Percentiles rank a stretch among this genome's conserved stretches.
Evolutionary conservation across 2,113 vertebrate species (phyloP).

Genomic region (Sarotherodon lohbergeri): DNA sequence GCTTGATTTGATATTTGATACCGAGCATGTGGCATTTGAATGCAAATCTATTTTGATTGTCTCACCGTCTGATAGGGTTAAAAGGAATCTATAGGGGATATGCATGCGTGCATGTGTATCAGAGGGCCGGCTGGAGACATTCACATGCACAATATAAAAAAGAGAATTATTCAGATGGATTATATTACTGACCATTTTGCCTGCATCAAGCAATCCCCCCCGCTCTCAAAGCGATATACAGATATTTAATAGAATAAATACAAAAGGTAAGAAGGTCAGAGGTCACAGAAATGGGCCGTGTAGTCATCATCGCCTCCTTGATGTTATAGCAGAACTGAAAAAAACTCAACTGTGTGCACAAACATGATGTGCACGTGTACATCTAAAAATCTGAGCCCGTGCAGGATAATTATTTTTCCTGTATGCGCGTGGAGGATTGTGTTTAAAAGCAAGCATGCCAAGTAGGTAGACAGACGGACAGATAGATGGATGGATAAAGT

Average conservation of each 20-base stretch:
- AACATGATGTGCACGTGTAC: background rate
- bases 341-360: background rate
- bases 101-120: constrained; percentile 40
- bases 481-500: constrained; percentile 56
- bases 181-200: constrained; percentile 87
- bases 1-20: constrained; percentile 75
- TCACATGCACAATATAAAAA: constrained; percentile 32
- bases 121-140: constrained; percentile 3
- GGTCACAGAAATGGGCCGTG: constrained; percentile 66
- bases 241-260: constrained; percentile 82
- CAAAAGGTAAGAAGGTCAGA: constrained; percentile 84
- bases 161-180: constrained; percentile 84
- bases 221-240: constrained; percentile 87
- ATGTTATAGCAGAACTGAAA: background rate
- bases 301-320: constrained; percentile 1
- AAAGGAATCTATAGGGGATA: constrained; percentile 65
- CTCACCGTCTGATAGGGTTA: constrained; percentile 64
- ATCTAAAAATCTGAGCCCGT: background rate
- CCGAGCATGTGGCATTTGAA: constrained; percentile 69
- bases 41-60: constrained; percentile 73
- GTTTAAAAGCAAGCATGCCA: constrained; percentile 53
- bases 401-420: constrained; percentile 30
- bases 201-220: constrained; percentile 78
- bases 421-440: constrained; percentile 3
- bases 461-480: constrained; percentile 41